phyloP scores from a whole-genome alignment of 2,113 vertebrate genomes.

The Phaethornis superciliosus region DNA sequence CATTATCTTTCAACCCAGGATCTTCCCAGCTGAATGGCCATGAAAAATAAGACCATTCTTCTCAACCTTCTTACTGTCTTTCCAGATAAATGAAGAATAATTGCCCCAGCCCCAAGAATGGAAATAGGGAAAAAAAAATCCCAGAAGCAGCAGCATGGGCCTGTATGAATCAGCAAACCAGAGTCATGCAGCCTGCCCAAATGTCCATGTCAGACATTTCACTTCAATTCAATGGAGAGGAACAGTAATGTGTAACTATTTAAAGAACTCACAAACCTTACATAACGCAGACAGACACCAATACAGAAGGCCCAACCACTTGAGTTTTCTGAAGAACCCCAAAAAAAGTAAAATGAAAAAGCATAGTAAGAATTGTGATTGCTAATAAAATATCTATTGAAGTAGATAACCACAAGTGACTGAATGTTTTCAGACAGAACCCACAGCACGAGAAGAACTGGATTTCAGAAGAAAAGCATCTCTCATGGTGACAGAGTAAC shows the following conservation, averaged over 20 bases:
- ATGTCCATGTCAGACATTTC: background rate
- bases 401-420: background rate
- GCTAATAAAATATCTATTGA: background rate
- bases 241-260: background rate
- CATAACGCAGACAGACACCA: background rate
- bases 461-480: background rate
- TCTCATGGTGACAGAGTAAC: background rate
- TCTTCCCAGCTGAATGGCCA: background rate
- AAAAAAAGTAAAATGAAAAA: background rate
- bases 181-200: background rate
- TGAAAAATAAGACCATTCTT: background rate
- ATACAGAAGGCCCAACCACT: background rate
- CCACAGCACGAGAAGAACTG: background rate
- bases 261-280: background rate
- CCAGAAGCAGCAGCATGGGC: background rate
- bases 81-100: background rate
- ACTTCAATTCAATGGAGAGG: background rate
- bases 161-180: slow-evolving; percentile 14
- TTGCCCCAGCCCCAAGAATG: background rate
- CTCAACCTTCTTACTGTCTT: background rate
- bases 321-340: background rate
- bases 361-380: background rate
- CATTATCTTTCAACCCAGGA: background rate
- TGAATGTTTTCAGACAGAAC: background rate
- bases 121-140: background rate